Percentiles rank a stretch among this genome's conserved stretches.
phyloP scores from a whole-genome alignment of 1,140 invertebrate species.

The Eupeodes corollae region DNA sequence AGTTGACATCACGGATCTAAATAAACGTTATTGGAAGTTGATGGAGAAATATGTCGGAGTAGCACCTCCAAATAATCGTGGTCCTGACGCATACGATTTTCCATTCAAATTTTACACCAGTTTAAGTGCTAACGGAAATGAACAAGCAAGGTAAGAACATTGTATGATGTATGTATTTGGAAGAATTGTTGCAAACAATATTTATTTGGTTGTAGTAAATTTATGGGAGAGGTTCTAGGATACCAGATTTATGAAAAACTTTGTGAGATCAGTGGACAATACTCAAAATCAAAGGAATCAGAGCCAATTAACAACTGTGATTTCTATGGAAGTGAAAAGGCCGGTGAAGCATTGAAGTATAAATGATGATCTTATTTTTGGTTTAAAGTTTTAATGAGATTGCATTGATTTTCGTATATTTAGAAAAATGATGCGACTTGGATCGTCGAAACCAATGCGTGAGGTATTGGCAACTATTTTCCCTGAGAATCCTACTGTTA shows the following conservation, averaged over 20 bases:
- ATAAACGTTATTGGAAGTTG: constrained; percentile 49
- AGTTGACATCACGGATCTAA: constrained; percentile 39
- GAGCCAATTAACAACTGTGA: constrained; percentile 46
- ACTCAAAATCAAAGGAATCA: constrained; percentile 7
- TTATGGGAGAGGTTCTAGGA: constrained; percentile 28
- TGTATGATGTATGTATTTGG: too few species aligned
- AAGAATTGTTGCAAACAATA: constrained; percentile 2
- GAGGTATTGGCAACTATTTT: constrained; percentile 42
- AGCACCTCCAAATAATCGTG: constrained; percentile 42
- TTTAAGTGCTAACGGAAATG: constrained; percentile 30
- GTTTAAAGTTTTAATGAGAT: too few species aligned
- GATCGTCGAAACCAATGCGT: constrained; percentile 46
- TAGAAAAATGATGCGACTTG: constrained; percentile 43
- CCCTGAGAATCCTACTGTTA: constrained; percentile 40
- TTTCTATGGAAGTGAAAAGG: constrained; percentile 41
- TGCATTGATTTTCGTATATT: background rate
- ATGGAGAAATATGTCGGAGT: constrained; percentile 46
- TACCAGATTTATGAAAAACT: constrained; percentile 46
- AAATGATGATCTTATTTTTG: background rate
- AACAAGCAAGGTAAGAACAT: constrained; percentile 22
- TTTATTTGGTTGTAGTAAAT: constrained; percentile 16
- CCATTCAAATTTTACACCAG: constrained; percentile 38
- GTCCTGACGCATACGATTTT: constrained; percentile 47
- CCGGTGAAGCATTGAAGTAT: constrained; percentile 38
- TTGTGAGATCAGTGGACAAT: constrained; percentile 44